Conservation (phyloP, 2,888 invertebrate species). For the Phengaris alcon region DNA sequence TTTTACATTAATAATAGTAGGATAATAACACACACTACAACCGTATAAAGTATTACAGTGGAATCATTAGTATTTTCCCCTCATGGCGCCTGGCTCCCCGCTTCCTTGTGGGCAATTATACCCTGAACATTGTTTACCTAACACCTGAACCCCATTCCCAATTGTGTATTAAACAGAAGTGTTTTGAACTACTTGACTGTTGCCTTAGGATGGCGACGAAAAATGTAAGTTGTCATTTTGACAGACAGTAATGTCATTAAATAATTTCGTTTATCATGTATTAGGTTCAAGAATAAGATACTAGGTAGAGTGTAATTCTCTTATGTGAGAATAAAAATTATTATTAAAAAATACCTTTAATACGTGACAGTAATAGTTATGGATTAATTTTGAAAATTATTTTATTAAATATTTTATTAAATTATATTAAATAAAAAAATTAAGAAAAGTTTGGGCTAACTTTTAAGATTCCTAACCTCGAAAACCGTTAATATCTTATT, state of each 20-base stretch:
- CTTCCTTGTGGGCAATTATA: constrained; percentile 32
- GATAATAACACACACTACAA: not conserved
- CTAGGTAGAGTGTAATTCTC: too few relatives aligned
- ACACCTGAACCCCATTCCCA: constrained; percentile 32
- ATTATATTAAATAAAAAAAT: too few relatives aligned
- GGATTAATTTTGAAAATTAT: too few relatives aligned
- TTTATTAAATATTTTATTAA: too few relatives aligned
- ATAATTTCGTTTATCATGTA: not conserved
- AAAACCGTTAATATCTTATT: not conserved
- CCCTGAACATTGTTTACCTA: constrained; percentile 34
- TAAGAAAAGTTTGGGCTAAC: not conserved
- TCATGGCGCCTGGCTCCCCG: constrained; percentile 15
- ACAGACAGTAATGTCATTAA: not conserved
- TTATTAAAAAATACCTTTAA: too few relatives aligned
- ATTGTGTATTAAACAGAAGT: constrained; percentile 6
- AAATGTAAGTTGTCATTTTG: constrained; percentile 16
- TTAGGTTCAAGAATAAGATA: too few relatives aligned
- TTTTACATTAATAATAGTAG: too few relatives aligned
- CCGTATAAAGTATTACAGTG: not conserved
- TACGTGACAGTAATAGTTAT: too few relatives aligned
- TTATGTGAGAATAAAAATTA: not conserved
- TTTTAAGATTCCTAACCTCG: not conserved
- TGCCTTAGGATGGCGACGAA: not conserved
- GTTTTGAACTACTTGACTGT: constrained; percentile 15
- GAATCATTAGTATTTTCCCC: constrained; percentile 15